Evolutionary conservation across 2,113 vertebrate genomes (phyloP).

Genomic region (Machaerirhynchus nigripectus): DNA sequence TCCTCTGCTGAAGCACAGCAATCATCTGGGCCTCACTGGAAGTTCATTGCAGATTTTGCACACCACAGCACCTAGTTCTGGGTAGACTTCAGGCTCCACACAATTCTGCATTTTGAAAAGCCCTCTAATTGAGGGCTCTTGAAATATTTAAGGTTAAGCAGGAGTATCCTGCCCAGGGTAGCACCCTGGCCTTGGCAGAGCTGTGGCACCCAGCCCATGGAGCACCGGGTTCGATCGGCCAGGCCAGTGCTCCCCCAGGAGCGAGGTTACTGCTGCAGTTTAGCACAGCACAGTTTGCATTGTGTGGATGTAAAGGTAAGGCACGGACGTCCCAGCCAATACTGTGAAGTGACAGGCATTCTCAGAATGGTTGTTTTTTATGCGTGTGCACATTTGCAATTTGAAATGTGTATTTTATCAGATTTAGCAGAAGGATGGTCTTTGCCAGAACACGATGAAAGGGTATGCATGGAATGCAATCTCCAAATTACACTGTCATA

Average conservation of each 20-base stretch:
- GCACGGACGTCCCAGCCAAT: accelerated
- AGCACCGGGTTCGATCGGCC: accelerated
- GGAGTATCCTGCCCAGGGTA: background rate
- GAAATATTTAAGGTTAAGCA: background rate
- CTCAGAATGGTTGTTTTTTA: background rate
- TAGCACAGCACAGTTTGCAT: background rate
- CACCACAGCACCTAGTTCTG: background rate
- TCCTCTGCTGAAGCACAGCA: background rate
- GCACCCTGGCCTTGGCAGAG: background rate
- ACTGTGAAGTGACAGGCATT: accelerated
- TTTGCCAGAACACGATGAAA: background rate
- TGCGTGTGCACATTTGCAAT: background rate
- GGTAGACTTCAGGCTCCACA: background rate
- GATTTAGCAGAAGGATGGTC: background rate
- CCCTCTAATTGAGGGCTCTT: background rate
- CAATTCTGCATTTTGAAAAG: background rate
- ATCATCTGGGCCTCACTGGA: background rate
- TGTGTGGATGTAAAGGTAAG: background rate
- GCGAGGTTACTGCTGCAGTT: background rate
- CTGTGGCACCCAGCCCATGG: background rate
- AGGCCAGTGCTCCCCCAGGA: background rate
- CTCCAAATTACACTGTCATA: background rate
- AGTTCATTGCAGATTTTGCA: background rate
- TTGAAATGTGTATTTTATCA: background rate
- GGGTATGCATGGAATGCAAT: slow-evolving; percentile 7